Conservation (phyloP, 2,113 vertebrate genomes). For the Acrocephalus kingi region DNA sequence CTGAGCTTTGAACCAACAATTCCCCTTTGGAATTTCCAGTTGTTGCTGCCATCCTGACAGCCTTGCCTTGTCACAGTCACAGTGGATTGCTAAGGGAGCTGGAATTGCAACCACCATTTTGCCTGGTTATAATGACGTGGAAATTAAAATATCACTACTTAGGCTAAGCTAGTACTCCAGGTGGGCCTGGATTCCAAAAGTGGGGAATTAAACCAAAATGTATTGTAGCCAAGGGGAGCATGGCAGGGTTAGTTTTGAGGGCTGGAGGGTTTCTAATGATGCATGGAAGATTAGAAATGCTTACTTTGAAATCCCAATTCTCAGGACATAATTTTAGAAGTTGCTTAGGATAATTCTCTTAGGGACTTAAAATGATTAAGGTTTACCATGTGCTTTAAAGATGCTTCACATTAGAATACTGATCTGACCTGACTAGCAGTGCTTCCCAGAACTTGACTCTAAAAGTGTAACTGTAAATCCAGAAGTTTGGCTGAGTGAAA, state of each 20-base stretch:
- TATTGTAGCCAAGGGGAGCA: neutral
- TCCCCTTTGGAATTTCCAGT: neutral
- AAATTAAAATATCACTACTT: neutral
- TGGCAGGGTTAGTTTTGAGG: slow-evolving; percentile 5
- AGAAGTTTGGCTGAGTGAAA: neutral
- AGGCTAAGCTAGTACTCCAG: neutral
- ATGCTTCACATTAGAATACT: slow-evolving; percentile 38
- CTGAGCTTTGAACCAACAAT: neutral
- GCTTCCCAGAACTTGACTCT: neutral
- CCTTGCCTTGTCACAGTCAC: neutral
- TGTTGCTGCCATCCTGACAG: neutral
- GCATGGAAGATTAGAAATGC: slow-evolving; percentile 51
- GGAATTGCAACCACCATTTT: neutral
- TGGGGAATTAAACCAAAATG: neutral
- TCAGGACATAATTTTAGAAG: slow-evolving; percentile 60
- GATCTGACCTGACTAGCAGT: neutral
- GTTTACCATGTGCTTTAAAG: slow-evolving; percentile 48
- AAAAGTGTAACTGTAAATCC: neutral
- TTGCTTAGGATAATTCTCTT: slow-evolving; percentile 61
- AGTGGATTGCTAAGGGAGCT: neutral
- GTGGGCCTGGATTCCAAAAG: neutral
- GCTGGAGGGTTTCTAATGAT: slow-evolving; percentile 39
- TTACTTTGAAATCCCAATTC: slow-evolving; percentile 47
- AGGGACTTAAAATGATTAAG: slow-evolving; percentile 59
- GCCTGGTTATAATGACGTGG: neutral